Conservation (phyloP, 2,888 invertebrate genomes). For the Achlya flavicornis region DNA sequence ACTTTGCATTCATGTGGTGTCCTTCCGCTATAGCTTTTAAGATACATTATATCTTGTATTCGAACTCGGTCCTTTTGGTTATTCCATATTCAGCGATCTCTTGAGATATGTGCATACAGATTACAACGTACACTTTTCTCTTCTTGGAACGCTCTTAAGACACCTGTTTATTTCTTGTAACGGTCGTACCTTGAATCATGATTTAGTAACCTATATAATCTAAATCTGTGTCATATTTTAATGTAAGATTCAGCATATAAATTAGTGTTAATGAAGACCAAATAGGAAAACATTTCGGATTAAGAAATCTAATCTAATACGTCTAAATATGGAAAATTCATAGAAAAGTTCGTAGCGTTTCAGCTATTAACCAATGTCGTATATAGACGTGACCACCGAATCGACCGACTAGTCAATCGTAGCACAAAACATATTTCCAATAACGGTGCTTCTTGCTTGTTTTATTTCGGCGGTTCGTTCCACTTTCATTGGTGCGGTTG, state of each 20-base stretch:
- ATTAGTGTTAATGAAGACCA: too few relatives aligned
- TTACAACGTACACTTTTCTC: conserved; percentile 1
- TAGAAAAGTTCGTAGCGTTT: background rate
- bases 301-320: too few relatives aligned
- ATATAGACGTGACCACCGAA: conserved; percentile 20
- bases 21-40: background rate
- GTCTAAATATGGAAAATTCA: too few relatives aligned
- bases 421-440: conserved; percentile 43
- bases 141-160: background rate
- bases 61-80: background rate
- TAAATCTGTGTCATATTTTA: too few relatives aligned
- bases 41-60: background rate
- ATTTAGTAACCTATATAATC: too few relatives aligned
- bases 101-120: conserved; percentile 9
- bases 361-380: conserved; percentile 3
- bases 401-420: conserved; percentile 15
- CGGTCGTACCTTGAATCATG: background rate
- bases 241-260: too few relatives aligned
- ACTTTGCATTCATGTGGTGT: conserved; percentile 1
- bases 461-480: conserved; percentile 65
- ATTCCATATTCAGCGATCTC: conserved; percentile 6
- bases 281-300: too few relatives aligned
- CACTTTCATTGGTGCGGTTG: conserved; percentile 64
- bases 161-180: background rate
- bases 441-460: conserved; percentile 53